Percentiles rank a stretch among this genome's conserved stretches.
Conservation (phyloP, 2,797 vertebrate species). For the Enteromius anoplus region DNA sequence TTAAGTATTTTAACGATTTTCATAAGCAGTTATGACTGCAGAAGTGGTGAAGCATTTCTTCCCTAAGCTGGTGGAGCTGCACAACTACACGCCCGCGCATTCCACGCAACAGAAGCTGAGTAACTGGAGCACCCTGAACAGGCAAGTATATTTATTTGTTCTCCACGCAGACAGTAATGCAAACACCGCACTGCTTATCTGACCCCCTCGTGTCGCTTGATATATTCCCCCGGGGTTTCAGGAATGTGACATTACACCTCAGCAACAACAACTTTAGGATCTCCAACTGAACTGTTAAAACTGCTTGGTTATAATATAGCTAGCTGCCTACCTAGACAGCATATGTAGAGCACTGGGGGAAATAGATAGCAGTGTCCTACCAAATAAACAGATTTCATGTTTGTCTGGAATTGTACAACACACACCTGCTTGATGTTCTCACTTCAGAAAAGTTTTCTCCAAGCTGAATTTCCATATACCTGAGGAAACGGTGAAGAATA, state of each 20-base stretch:
- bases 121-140: constrained; percentile 82
- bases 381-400: constrained; percentile 2
- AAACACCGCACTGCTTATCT: constrained; percentile 46
- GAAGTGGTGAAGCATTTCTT: constrained; percentile 81
- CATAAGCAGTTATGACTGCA: constrained; percentile 78
- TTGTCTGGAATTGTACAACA: not conserved
- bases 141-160: constrained; percentile 69
- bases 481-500: constrained; percentile 73
- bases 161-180: constrained; percentile 33
- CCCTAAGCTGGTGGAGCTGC: constrained; percentile 81
- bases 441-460: constrained; percentile 81
- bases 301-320: constrained; percentile 2
- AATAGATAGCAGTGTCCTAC: not conserved
- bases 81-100: constrained; percentile 79
- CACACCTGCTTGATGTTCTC: constrained; percentile 13
- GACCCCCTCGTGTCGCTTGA: not conserved
- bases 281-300: constrained; percentile 53
- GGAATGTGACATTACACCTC: constrained; percentile 48
- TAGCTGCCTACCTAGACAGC: not conserved
- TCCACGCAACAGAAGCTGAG: constrained; percentile 78
- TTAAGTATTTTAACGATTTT: constrained; percentile 25
- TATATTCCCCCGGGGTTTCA: constrained; percentile 27
- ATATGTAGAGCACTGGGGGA: not conserved
- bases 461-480: constrained; percentile 78
- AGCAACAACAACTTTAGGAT: constrained; percentile 25